These are phyloP conservation scores for Phocoena sinus DNA, from an alignment of 2,113 vertebrate genomes.

Conservation along the genomic window DNA sequence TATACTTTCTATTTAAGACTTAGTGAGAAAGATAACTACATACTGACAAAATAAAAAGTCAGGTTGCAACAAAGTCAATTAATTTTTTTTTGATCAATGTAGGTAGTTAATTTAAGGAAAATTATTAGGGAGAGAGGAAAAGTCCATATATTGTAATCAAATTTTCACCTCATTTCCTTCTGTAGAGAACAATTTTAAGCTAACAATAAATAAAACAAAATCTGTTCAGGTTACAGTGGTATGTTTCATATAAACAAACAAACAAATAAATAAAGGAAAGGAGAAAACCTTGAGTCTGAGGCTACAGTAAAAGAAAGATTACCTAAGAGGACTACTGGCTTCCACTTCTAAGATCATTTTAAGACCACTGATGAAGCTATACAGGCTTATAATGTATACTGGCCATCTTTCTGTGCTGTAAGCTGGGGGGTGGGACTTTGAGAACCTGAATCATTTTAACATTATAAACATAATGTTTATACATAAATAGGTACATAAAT, in stretches of 20 bases:
- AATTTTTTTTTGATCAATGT: neutral
- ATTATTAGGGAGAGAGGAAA: neutral
- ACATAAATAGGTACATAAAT: too few species aligned
- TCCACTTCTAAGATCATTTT: neutral
- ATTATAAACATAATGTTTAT: too few species aligned
- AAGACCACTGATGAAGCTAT: neutral
- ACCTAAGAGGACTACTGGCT: neutral
- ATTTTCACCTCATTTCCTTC: slow-evolving; percentile 21
- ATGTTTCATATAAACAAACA: neutral
- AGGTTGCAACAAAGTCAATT: neutral
- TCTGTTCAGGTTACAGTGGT: neutral
- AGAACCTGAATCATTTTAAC: neutral
- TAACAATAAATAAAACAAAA: slow-evolving; percentile 30
- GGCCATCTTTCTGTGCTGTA: neutral
- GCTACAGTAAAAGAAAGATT: neutral
- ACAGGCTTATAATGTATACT: neutral
- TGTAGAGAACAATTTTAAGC: neutral
- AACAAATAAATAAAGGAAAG: neutral
- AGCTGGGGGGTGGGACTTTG: neutral
- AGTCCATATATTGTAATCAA: neutral
- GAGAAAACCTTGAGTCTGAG: neutral
- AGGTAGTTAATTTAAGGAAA: neutral
- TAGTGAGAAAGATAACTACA: slow-evolving; percentile 6
- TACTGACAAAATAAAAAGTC: slow-evolving; percentile 4
- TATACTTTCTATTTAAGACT: slow-evolving; percentile 1